Base-by-base conservation (phyloP, 2,113 vertebrate species). In the Promerops cafer region DNA sequence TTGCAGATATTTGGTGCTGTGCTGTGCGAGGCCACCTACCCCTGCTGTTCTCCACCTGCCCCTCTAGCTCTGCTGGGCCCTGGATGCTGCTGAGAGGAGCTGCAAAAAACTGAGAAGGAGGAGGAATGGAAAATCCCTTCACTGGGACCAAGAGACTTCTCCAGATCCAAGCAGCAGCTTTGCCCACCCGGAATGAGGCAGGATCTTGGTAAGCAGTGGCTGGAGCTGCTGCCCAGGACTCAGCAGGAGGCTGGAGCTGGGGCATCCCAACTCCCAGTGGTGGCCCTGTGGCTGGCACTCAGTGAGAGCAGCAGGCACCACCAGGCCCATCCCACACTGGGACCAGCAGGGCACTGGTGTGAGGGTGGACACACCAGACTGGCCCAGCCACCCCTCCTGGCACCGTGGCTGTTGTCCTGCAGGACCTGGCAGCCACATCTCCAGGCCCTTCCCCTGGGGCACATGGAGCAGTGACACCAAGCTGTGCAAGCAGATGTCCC, bases 1-100 rank as follows among this genome's bases (percentile, higher is more conserved):
- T 63, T 85, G 61, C 47, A 63, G 82, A 11, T 42, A 7, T 45
- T 23, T 39, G 31, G 33, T 53, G 60, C 33, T 83, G 30, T 31
- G 35, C 81, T 71, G 65, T 11, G 40, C n/a, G n/a, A n/a, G n/a
- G n/a, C n/a, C n/a, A n/a, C n/a, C n/a, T n/a, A n/a, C n/a, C n/a
- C n/a, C n/a, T n/a, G n/a, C n/a, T 16, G 0, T 20, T 49, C 52
- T 63, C 39, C 1, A 3, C 37, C 9, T 1, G 0, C 21, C 24
- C 49, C 61, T 40, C 44, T 4, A 0, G 16, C 44, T 88, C 40
- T 60, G 45, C 82, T 14, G 44, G 45, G 71, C 68, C 30, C 44
- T 50, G 19, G 42, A 24, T 13, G 30, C 4, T 86, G 71, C 66
- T 65, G 45, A 54, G 82, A 52, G 60, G 69, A 92, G 35, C 39